A percentile compares a stretch with the other conserved stretches of the same genome.
These are phyloP conservation scores for Pangasius mekongensis DNA, from an alignment of 2,797 vertebrate species.

Conservation along the genomic window DNA sequence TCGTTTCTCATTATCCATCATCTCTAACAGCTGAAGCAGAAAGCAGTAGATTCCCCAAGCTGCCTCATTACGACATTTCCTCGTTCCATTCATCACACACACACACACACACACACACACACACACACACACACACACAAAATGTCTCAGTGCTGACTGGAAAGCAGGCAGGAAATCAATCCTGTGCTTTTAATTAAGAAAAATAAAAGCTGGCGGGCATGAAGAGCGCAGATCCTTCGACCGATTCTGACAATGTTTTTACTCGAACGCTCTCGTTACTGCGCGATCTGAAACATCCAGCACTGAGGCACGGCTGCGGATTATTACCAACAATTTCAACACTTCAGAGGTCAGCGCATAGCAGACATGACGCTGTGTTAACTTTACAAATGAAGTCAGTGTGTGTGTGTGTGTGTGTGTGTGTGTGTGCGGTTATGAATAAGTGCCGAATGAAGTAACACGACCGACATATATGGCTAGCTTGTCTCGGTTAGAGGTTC, in stretches of 20 bases:
- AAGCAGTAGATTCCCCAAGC: slow-evolving; percentile 32
- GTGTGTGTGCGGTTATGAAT: neutral
- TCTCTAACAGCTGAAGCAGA: slow-evolving; percentile 34
- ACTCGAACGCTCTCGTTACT: slow-evolving; percentile 11
- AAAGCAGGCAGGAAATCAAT: slow-evolving; percentile 46
- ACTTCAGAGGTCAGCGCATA: slow-evolving; percentile 3
- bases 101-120: slow-evolving; percentile 21
- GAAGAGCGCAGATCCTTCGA: slow-evolving; percentile 13
- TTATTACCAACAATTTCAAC: slow-evolving; percentile 20
- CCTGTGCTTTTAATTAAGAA: slow-evolving; percentile 36
- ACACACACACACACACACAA: slow-evolving; percentile 12
- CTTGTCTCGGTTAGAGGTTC: neutral
- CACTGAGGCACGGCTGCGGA: neutral
- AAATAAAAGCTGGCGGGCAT: slow-evolving; percentile 28
- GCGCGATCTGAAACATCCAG: neutral
- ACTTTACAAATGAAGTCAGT: neutral
- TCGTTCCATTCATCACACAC: slow-evolving; percentile 26
- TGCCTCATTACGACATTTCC: slow-evolving; percentile 35
- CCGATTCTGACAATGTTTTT: slow-evolving; percentile 18
- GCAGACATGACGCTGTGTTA: neutral
- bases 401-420: neutral
- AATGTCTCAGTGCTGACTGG: slow-evolving; percentile 2
- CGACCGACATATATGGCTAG: no score
- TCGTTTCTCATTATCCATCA: slow-evolving; percentile 34
- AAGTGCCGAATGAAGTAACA: neutral